A percentile compares a stretch with the other conserved stretches of the same genome.
Conservation (phyloP, 2,113 vertebrate species). For the Acanthochromis polyacanthus region DNA sequence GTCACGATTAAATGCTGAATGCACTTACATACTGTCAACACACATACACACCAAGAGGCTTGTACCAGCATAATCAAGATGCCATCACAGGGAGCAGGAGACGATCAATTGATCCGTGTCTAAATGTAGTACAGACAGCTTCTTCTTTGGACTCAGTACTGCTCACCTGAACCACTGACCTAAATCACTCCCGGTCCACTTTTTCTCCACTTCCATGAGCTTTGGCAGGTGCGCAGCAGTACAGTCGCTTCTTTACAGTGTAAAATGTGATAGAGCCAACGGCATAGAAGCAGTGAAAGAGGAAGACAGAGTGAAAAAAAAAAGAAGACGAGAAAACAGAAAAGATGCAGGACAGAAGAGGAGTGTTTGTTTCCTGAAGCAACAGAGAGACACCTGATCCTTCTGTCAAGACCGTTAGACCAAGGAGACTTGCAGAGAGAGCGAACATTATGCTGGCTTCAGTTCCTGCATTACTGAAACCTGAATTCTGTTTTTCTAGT, state of each 20-base stretch:
- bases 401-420: constrained; percentile 46
- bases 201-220: constrained; percentile 21
- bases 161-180: constrained; percentile 64
- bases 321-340: not conserved
- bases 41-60: not conserved
- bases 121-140: not conserved
- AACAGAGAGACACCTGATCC: constrained; percentile 62
- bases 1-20: constrained; percentile 72
- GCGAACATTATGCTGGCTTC: constrained; percentile 14
- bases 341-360: constrained; percentile 24
- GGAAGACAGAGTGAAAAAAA: not conserved
- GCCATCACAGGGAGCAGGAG: constrained; percentile 20
- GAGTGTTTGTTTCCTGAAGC: constrained; percentile 64
- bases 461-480: not conserved
- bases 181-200: constrained; percentile 41
- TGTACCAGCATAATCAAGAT: constrained; percentile 20
- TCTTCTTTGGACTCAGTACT: not conserved
- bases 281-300: not conserved
- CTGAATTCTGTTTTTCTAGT: not conserved
- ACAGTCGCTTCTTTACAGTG: not conserved
- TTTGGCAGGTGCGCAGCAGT: not conserved
- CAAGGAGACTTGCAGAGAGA: constrained; percentile 35
- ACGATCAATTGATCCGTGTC: constrained; percentile 33
- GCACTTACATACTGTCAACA: constrained; percentile 53
- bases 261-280: not conserved